Evolutionary conservation across 2,888 invertebrate genomes (phyloP).

Genomic region (Nebria salina): DNA sequence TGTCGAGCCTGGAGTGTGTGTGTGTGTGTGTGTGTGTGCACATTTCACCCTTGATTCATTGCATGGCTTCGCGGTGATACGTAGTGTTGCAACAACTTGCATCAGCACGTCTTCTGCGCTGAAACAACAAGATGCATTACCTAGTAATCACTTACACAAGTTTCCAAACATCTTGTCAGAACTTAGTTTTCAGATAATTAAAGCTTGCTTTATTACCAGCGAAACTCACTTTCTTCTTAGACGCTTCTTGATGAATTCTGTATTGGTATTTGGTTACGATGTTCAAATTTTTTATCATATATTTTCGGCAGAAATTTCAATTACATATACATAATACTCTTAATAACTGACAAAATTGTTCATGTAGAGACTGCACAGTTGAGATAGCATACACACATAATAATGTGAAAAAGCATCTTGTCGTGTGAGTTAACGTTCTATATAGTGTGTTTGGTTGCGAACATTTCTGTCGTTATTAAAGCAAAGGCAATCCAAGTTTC

Average conservation of each 20-base stretch:
- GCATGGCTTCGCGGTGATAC: not conserved
- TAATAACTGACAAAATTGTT: not conserved
- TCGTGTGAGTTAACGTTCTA: not conserved
- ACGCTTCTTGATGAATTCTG: not conserved
- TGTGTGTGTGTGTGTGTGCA: not conserved
- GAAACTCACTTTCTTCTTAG: not conserved
- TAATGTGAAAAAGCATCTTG: not conserved
- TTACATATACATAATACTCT: not conserved
- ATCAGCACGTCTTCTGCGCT: not conserved
- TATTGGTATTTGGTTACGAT: not conserved
- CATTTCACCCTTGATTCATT: not conserved
- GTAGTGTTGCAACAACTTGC: not conserved
- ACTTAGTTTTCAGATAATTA: conserved; percentile 46
- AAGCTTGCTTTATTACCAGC: conserved; percentile 41
- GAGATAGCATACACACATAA: not conserved
- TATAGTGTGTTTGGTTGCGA: not conserved
- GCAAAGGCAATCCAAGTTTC: not conserved
- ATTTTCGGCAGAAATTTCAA: not conserved
- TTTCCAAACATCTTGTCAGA: conserved; percentile 46
- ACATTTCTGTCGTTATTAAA: not conserved
- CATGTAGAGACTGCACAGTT: not conserved
- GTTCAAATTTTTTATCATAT: no score
- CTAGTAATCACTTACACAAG: conserved; percentile 44
- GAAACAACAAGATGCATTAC: conserved; percentile 46
- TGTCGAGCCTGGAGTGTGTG: no score